Evolutionary conservation across 2,797 vertebrate genomes (phyloP).

Genomic region (Triplophysa bombifrons): DNA sequence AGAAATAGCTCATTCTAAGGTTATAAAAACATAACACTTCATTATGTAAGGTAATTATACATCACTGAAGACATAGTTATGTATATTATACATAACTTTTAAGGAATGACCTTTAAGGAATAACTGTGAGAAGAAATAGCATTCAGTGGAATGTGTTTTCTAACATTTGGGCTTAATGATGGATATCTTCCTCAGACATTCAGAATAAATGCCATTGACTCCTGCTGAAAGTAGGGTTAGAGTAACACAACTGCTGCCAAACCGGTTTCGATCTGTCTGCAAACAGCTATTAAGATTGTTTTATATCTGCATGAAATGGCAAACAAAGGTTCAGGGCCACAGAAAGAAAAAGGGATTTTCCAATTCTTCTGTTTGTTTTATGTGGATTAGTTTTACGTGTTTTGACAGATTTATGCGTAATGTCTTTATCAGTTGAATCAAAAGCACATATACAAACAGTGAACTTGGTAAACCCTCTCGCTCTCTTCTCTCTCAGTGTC

Average conservation of each 20-base stretch:
- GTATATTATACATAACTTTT: too few species aligned
- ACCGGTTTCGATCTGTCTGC: constrained; percentile 11
- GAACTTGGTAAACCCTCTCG: neutral
- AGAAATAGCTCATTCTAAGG: too few species aligned
- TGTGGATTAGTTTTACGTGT: constrained; percentile 9
- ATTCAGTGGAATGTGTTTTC: constrained; percentile 6
- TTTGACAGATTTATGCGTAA: constrained; percentile 4
- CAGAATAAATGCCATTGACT: constrained; percentile 58
- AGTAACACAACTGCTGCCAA: constrained; percentile 39
- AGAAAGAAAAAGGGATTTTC: constrained; percentile 12
- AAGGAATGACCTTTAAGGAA: constrained; percentile 11
- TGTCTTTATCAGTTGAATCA: constrained; percentile 20
- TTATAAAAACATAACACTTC: too few species aligned
- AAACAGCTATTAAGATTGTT: neutral
- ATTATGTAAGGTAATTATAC: too few species aligned
- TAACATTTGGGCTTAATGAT: neutral
- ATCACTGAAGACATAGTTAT: too few species aligned
- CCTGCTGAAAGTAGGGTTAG: constrained; percentile 42
- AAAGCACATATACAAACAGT: constrained; percentile 25
- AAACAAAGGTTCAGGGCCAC: neutral
- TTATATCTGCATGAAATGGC: neutral
- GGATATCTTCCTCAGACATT: constrained; percentile 61
- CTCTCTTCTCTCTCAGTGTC: constrained; percentile 74
- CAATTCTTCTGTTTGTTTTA: constrained; percentile 18
- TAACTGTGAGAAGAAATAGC: neutral